Conservation (phyloP, 2,113 vertebrate species). For the Albula glossodonta region DNA sequence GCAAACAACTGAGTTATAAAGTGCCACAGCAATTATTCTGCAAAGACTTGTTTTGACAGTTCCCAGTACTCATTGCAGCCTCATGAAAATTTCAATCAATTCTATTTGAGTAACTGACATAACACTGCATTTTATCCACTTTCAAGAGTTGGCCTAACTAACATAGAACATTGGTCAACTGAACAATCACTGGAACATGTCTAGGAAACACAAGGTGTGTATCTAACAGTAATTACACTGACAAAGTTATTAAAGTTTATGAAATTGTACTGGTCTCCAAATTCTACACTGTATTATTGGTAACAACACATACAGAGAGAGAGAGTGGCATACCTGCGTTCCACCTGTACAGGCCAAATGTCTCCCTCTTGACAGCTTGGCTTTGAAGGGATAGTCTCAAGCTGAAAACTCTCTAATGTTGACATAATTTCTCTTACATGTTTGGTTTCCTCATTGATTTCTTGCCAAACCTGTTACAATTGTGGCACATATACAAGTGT, state of each 20-base stretch:
- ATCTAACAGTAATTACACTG: not conserved
- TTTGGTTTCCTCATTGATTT: conserved; percentile 89
- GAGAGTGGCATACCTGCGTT: conserved; percentile 74
- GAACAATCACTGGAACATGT: not conserved
- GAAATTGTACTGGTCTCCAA: not conserved
- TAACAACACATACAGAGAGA: not conserved
- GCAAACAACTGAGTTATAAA: no score
- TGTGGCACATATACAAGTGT: conserved; percentile 23
- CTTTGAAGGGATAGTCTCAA: conserved; percentile 79
- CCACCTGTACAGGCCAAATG: conserved; percentile 84
- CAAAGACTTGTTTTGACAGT: no score
- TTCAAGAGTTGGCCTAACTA: not conserved
- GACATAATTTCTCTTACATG: conserved; percentile 93
- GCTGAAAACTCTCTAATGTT: conserved; percentile 88
- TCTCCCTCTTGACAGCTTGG: conserved; percentile 79
- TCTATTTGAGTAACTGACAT: no score
- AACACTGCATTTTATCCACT: not conserved
- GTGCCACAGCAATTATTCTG: no score
- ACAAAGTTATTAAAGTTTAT: not conserved
- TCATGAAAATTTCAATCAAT: no score
- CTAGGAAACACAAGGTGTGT: not conserved
- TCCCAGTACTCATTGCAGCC: no score
- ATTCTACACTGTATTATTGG: not conserved
- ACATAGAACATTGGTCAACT: not conserved
- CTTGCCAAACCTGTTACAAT: conserved; percentile 85